Conservation (phyloP, 2,113 vertebrate species). For the Catharus fuscescens region DNA sequence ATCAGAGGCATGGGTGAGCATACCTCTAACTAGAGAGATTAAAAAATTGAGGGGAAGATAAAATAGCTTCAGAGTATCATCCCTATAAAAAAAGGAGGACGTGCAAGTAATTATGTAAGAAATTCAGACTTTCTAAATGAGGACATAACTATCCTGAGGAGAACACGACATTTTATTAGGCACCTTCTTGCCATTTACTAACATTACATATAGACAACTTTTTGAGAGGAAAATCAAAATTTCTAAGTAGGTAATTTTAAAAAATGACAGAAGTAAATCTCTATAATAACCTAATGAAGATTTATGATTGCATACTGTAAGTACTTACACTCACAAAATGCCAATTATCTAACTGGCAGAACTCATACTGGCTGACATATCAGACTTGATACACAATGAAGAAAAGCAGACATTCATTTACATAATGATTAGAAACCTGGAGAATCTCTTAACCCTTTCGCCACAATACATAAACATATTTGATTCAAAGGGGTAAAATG, state of each 20-base stretch:
- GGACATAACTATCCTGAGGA: background rate
- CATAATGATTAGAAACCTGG: background rate
- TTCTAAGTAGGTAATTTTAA: background rate
- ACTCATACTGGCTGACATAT: background rate
- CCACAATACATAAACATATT: background rate
- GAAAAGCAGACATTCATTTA: slow-evolving; percentile 7
- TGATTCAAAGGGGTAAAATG: background rate
- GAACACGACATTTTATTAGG: background rate
- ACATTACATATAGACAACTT: background rate
- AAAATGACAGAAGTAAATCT: background rate
- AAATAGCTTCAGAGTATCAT: background rate
- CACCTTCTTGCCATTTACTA: background rate
- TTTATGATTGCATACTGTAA: background rate
- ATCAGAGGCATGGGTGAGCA: background rate
- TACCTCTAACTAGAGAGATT: background rate
- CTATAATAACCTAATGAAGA: background rate
- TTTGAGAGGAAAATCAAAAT: background rate
- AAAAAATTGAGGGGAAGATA: background rate
- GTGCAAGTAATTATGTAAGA: background rate
- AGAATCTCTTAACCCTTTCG: background rate
- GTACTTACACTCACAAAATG: background rate
- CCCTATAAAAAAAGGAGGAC: background rate
- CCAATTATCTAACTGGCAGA: slow-evolving; percentile 2
- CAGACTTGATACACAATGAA: background rate
- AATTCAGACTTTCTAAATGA: background rate